Conservation (phyloP, 1,140 invertebrate species). For the Apis cerana region DNA sequence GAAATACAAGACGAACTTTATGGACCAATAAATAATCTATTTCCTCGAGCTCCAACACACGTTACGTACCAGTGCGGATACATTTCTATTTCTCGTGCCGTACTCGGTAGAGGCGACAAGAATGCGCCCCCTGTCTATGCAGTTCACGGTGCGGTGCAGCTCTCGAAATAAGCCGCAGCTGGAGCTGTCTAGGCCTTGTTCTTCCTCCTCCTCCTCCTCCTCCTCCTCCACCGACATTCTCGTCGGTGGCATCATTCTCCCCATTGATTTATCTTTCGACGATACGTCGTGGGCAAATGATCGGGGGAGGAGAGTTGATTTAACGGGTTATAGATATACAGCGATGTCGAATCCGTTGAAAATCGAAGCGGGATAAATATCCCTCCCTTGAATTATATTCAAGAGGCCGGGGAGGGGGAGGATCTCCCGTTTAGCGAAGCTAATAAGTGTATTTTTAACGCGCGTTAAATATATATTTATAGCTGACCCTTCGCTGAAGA, state of each 20-base stretch:
- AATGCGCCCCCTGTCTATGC: slow-evolving; percentile 14
- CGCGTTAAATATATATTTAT: neutral
- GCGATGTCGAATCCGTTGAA: slow-evolving; percentile 8
- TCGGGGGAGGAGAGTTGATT: no score
- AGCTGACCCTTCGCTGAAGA: slow-evolving; percentile 14
- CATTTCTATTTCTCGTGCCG: slow-evolving; percentile 13
- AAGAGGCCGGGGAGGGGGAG: neutral
- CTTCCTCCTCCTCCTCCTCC: neutral
- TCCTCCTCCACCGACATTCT: neutral
- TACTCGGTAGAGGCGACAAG: slow-evolving; percentile 3
- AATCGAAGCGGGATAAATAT: neutral
- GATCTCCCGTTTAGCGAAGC: neutral
- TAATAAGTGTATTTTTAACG: slow-evolving; percentile 34
- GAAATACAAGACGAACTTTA: slow-evolving; percentile 41
- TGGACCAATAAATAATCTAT: slow-evolving; percentile 61
- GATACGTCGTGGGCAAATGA: slow-evolving; percentile 22
- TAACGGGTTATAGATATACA: neutral
- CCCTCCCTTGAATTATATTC: neutral
- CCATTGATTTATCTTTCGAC: slow-evolving; percentile 59
- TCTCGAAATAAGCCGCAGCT: slow-evolving; percentile 64
- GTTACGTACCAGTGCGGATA: neutral
- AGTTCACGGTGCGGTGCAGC: neutral
- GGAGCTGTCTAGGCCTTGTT: slow-evolving; percentile 57
- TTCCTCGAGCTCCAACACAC: slow-evolving; percentile 44
- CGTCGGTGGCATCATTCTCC: slow-evolving; percentile 19